phyloP scores from a whole-genome alignment of 2,113 vertebrate species.

The Perca fluviatilis region DNA sequence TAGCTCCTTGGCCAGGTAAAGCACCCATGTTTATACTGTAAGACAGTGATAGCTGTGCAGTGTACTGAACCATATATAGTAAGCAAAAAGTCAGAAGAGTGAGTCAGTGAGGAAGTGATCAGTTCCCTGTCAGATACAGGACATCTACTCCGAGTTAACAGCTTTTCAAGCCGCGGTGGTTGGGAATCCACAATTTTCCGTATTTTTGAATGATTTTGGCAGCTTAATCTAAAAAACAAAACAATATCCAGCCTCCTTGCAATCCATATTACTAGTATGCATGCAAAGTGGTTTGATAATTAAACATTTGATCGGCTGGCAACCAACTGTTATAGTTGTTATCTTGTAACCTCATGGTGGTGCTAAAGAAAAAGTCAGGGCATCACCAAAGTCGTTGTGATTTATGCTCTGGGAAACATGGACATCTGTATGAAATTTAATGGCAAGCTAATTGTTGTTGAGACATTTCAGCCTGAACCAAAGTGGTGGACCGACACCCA shows the following conservation, averaged over 20 bases:
- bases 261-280: neutral
- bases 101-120: constrained; percentile 7
- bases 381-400: no score
- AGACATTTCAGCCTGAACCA: neutral
- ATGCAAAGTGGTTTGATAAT: neutral
- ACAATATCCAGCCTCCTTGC: neutral
- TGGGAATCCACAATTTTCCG: neutral
- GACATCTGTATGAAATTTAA: no score
- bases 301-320: no score
- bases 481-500: neutral
- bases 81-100: neutral
- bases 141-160: neutral
- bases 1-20: neutral
- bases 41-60: neutral
- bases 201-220: neutral
- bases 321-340: neutral
- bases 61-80: neutral
- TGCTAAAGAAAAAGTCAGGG: no score
- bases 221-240: neutral
- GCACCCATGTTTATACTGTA: neutral
- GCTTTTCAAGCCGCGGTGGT: neutral
- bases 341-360: neutral
- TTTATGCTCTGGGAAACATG: no score
- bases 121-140: neutral
- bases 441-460: no score